These are phyloP conservation scores for Montipora capricornis DNA, from an alignment of 64 coral and sea anemone species.

Conservation along the genomic window DNA sequence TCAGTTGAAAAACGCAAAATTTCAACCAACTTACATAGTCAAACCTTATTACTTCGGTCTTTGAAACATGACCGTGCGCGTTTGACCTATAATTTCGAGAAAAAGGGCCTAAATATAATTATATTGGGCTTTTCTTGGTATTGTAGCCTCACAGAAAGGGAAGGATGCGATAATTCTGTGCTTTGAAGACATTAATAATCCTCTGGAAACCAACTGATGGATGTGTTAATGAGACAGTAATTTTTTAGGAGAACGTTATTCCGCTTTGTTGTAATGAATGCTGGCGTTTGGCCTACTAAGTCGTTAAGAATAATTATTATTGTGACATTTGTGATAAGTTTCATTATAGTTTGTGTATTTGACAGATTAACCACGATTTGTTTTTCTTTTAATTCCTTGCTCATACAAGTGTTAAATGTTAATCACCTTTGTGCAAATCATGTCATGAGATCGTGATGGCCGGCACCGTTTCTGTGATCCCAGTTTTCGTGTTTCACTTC, in stretches of 20 bases:
- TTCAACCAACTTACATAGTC: too few species aligned
- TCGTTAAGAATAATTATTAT: neutral
- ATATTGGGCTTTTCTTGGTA: too few species aligned
- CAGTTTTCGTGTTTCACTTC: neutral
- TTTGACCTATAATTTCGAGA: too few species aligned
- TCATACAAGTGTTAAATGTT: slow-evolving; percentile 35
- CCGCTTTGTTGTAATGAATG: neutral
- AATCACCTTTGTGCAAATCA: slow-evolving; percentile 37
- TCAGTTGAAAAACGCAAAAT: too few species aligned
- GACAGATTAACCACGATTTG: slow-evolving; percentile 12
- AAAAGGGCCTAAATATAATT: too few species aligned
- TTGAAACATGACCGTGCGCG: too few species aligned
- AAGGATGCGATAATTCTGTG: too few species aligned
- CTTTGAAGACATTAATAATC: too few species aligned
- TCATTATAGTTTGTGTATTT: neutral
- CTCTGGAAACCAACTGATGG: too few species aligned
- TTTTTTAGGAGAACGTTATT: neutral
- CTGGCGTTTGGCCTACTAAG: neutral
- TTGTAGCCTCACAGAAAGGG: too few species aligned
- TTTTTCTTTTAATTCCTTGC: neutral
- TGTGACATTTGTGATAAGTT: neutral
- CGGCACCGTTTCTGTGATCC: neutral
- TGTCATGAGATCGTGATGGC: neutral
- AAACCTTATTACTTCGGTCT: too few species aligned
- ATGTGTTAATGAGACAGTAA: too few species aligned